Evolutionary conservation across 2,113 vertebrate genomes (phyloP), one percentile per base, ranked within the genome.

Genomic region (Callipepla squamata): DNA sequence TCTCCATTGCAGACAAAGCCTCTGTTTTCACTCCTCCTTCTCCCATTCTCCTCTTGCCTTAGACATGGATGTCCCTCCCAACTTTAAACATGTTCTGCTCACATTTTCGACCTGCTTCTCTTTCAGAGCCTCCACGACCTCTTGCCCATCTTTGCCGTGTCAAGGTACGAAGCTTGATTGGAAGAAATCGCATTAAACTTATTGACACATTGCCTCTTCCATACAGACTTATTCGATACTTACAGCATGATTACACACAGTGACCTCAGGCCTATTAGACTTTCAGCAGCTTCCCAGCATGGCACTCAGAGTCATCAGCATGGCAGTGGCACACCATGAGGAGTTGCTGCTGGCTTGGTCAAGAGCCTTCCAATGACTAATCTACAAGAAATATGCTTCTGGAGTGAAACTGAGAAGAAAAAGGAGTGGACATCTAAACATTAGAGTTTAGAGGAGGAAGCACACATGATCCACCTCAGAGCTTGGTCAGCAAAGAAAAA

Each of bases 101-200:
- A 92, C 7, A 10, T 87, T 91, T 89, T 34, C 65, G 63, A 75
- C 20, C 38, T 22, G 0, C 72, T 21, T 95, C 96, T 84, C 92
- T 95, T 85, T 79, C 96, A 99, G 99, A 97, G 89, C 98, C 97
- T 17, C 99, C 99, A 12, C 98, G 99, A 77, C 97, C 98, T 44
- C 98, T 99, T 85, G 96, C 96, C 87, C 99, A 99, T 89, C 98
- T 99, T 28, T 99, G 99, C 92, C 98, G 99, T 74, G 83, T 99
- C 75, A 98, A 89, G 88, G 98, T 99, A 47, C 97, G 98, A 72
- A 98, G 96, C 78, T 96, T 98, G 80, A 94, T 99, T 45, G 98
- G 98, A 68, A 98, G 95, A 45, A 95, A 96, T 23, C 98, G 98
- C 61, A 95, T 99, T 79, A 97, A 97, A 45, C 98, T 97, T 44